Evolutionary conservation across 2,888 invertebrate species (phyloP), one percentile per base, ranked within the genome.

Genomic region (Cataglyphis cursor): DNA sequence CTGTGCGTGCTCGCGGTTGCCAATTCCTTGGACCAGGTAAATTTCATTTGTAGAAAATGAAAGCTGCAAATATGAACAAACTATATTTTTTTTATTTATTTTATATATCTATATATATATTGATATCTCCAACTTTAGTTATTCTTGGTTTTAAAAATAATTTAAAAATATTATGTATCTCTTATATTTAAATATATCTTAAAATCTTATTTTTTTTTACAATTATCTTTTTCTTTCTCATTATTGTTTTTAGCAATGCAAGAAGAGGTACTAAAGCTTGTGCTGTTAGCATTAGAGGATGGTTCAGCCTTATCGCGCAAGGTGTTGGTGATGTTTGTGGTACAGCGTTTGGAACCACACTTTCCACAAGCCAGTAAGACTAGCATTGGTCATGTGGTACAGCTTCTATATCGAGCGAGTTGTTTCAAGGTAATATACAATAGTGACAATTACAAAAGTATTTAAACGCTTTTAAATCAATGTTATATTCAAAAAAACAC

Each of bases 381-480:
- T 44, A 99, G 99, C 94, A 99, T 99, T 94, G 99, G 99, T 15
- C 99, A 99, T 95, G 99, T 99, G 64, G 99, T 99, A 80, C 99
- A 99, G 95, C 96, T 99, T 74, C 96, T 99, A 38, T 99, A 99
- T 95, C 96, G 99, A 91, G 99, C 99, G 70, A 99, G 99, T 86
- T 99, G 99, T 95, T 99, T 99, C 95, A 99, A 99, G 96, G 99
- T 98, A 75, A 75, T 74, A 28, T 41, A 74, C n/a, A n/a, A n/a
- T 2, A 70, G 24, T 28, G 1, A 10, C 8, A 51, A 24, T 59
- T 2, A n/a, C 44, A 9, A 62, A 74, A 61, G 10, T 44, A 18
- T 18, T 41, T 0, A 9, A 28, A 62, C 0, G n/a, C 2, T 21
- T 62, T 21, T 18, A 38, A 48, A 68, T 10, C 5, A 18, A 61